Conservation (phyloP, 2,113 vertebrate genomes). For the Phocoena sinus region DNA sequence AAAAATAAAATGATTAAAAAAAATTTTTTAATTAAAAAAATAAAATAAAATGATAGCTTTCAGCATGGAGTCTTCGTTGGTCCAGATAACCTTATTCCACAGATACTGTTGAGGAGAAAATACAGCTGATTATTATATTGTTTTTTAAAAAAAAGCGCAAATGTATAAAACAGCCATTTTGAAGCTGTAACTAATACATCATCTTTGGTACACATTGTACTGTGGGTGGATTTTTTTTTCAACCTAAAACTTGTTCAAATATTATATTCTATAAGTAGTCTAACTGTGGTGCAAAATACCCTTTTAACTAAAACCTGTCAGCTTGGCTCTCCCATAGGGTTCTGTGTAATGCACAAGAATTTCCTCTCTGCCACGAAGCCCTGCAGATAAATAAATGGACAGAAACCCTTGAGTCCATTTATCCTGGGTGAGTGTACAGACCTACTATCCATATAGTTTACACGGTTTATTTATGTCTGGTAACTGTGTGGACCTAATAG, state of each 20-base stretch:
- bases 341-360: background rate
- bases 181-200: background rate
- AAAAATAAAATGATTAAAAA: no score
- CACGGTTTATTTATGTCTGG: background rate
- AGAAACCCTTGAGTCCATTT: constrained; percentile 49
- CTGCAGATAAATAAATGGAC: background rate
- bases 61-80: background rate
- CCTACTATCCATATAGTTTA: background rate
- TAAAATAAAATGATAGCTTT: background rate
- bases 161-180: background rate
- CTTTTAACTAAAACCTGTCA: background rate
- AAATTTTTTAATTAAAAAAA: no score
- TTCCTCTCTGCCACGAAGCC: constrained; percentile 23
- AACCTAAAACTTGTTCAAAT: background rate
- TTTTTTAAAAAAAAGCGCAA: background rate
- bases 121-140: background rate
- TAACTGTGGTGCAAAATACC: background rate
- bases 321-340: rapidly evolving
- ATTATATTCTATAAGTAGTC: background rate
- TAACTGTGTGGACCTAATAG: background rate
- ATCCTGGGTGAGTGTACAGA: background rate
- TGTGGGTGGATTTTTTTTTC: background rate
- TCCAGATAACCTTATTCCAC: background rate
- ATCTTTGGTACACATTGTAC: background rate
- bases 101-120: background rate